A percentile compares a stretch with the other conserved stretches of the same genome.
Conservation (phyloP, 2,113 vertebrate species). For the Triplophysa rosa region DNA sequence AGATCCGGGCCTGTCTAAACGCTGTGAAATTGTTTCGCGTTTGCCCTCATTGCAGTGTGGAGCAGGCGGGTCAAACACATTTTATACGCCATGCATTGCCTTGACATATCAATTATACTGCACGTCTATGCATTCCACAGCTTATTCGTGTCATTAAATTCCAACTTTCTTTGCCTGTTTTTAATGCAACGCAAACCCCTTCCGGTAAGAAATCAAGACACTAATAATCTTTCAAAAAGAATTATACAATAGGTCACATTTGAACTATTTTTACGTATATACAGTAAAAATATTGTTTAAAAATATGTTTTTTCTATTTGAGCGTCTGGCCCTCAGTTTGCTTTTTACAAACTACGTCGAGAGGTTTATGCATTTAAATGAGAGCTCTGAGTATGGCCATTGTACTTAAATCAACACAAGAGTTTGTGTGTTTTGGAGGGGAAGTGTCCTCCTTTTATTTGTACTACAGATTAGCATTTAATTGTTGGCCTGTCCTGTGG, state of each 20-base stretch:
- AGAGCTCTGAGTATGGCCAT: not conserved
- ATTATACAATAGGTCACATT: too few relatives aligned
- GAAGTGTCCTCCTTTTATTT: conserved; percentile 37
- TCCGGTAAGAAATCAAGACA: conserved; percentile 50
- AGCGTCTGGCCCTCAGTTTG: not conserved
- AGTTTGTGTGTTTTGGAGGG: conserved; percentile 34
- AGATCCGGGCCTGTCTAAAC: conserved; percentile 73
- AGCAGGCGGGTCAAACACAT: conserved; percentile 63
- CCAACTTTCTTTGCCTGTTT: conserved; percentile 57
- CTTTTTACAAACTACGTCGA: not conserved
- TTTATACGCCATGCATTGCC: conserved; percentile 61
- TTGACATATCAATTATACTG: conserved; percentile 65
- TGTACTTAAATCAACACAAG: conserved; percentile 35
- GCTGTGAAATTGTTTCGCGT: conserved; percentile 75
- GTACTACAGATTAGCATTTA: conserved; percentile 37
- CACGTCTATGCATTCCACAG: conserved; percentile 53
- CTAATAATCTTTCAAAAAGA: not conserved
- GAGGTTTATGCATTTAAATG: conserved; percentile 3
- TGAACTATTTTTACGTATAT: too few relatives aligned
- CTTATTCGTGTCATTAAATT: conserved; percentile 47
- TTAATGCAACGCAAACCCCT: conserved; percentile 53
- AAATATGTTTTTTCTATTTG: not conserved
- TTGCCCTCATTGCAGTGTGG: conserved; percentile 60
- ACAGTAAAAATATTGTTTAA: not conserved
- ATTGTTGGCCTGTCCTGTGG: conserved; percentile 27